Evolutionary conservation across 1,140 invertebrate genomes (phyloP).

Genomic region (Galleria mellonella): DNA sequence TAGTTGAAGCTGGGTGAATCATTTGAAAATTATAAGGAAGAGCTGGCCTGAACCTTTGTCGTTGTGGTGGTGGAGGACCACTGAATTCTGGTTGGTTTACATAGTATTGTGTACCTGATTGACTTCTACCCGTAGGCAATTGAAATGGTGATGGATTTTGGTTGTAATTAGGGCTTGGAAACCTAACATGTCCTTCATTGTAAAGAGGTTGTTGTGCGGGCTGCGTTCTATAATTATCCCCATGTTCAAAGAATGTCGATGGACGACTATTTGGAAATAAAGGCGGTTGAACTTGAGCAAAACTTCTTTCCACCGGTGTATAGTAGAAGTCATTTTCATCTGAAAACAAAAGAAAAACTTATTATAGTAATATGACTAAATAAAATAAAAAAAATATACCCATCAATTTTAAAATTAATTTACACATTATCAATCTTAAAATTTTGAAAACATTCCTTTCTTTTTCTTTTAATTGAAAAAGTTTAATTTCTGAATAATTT

Average conservation of each 20-base stretch:
- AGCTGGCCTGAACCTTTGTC: constrained; percentile 56
- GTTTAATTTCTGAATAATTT: no score
- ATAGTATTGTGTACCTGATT: constrained; percentile 59
- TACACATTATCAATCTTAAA: no score
- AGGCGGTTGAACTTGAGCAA: constrained; percentile 69
- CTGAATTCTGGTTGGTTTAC: constrained; percentile 65
- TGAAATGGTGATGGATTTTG: constrained; percentile 69
- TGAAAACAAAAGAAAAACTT: constrained; percentile 32
- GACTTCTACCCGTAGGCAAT: constrained; percentile 63
- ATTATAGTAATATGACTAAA: background rate
- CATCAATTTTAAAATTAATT: no score
- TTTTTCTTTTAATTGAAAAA: no score
- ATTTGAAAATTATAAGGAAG: constrained; percentile 65
- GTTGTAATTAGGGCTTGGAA: constrained; percentile 62
- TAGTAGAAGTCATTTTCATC: constrained; percentile 65
- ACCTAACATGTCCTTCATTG: constrained; percentile 48
- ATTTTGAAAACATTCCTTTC: no score
- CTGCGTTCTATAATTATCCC: constrained; percentile 45
- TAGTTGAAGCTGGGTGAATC: constrained; percentile 65
- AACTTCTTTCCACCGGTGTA: constrained; percentile 63
- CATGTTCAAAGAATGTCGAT: constrained; percentile 52
- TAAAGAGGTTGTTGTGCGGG: constrained; percentile 45
- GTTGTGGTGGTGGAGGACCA: constrained; percentile 20
- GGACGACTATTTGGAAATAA: constrained; percentile 59
- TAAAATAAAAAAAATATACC: background rate